Evolutionary conservation across 2,888 invertebrate species (phyloP).

Genomic region (Didymodactylos carnosus): DNA sequence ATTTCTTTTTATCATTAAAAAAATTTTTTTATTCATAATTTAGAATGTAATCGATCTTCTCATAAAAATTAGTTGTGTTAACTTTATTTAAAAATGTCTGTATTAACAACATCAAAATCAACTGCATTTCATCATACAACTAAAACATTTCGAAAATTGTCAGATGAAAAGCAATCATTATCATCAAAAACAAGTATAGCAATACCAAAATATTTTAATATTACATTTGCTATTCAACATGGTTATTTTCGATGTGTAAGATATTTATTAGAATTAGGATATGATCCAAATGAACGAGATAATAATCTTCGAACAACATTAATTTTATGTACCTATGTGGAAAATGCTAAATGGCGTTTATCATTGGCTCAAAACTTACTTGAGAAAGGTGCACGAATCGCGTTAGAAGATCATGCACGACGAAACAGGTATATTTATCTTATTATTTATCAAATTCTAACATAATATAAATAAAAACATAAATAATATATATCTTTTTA

Average conservation of each 20-base stretch:
- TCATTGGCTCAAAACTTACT: conserved; percentile 27
- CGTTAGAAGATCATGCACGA: conserved; percentile 18
- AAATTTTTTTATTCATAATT: too few species aligned
- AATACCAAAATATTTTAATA: neutral
- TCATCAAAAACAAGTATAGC: neutral
- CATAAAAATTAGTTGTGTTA: too few species aligned
- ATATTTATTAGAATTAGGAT: neutral
- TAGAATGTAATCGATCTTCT: too few species aligned
- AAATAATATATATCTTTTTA: neutral
- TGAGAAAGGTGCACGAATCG: conserved; percentile 25
- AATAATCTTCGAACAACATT: conserved; percentile 22
- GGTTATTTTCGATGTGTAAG: neutral
- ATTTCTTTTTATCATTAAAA: too few species aligned
- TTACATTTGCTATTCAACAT: neutral
- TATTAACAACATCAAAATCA: too few species aligned
- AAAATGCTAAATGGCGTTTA: conserved; percentile 25
- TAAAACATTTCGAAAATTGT: too few species aligned
- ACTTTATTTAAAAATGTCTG: too few species aligned
- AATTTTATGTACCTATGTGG: conserved; percentile 25
- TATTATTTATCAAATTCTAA: too few species aligned
- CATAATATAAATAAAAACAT: neutral
- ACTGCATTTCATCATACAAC: too few species aligned
- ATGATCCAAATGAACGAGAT: neutral
- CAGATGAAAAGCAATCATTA: too few species aligned
- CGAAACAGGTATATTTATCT: neutral